These are phyloP conservation scores for Dynastes tityus DNA, from an alignment of 2,888 invertebrate species.

Conservation along the genomic window DNA sequence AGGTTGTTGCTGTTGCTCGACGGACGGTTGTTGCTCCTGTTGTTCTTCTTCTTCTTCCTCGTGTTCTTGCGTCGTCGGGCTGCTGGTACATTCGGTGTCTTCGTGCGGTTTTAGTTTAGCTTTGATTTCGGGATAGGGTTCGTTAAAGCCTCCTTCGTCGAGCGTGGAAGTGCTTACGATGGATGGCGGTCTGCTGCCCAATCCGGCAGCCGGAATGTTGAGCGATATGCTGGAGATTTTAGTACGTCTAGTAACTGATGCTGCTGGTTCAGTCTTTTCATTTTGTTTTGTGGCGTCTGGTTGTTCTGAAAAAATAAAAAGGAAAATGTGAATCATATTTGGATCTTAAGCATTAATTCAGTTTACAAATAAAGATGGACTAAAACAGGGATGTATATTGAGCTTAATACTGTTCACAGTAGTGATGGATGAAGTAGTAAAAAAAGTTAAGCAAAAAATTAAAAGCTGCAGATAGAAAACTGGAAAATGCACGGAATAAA, in stretches of 20 bases:
- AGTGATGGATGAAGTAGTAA: too few relatives aligned
- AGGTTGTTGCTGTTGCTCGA: slow-evolving; percentile 31
- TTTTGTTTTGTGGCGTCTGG: slow-evolving; percentile 59
- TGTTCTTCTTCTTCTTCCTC: slow-evolving; percentile 51
- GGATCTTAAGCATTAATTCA: too few relatives aligned
- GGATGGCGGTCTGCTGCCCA: slow-evolving; percentile 78
- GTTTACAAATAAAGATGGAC: too few relatives aligned
- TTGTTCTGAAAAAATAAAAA: slow-evolving; percentile 58
- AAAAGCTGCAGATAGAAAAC: too few relatives aligned
- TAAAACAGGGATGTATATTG: too few relatives aligned
- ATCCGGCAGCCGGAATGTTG: slow-evolving; percentile 77
- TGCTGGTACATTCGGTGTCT: slow-evolving; percentile 60
- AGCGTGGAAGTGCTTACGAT: slow-evolving; percentile 75
- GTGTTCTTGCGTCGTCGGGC: slow-evolving; percentile 13
- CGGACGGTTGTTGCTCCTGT: slow-evolving; percentile 43
- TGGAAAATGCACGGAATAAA: too few relatives aligned
- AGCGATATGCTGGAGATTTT: slow-evolving; percentile 77
- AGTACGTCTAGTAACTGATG: slow-evolving; percentile 70
- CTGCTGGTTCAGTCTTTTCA: slow-evolving; percentile 64
- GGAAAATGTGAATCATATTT: neutral
- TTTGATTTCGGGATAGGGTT: slow-evolving; percentile 81
- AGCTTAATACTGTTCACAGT: too few relatives aligned
- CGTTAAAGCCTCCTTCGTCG: slow-evolving; percentile 83
- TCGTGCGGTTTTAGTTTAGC: slow-evolving; percentile 70
- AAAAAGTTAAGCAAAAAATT: too few relatives aligned